Conservation (phyloP, 2,797 vertebrate genomes). For the Crax fasciolata region DNA sequence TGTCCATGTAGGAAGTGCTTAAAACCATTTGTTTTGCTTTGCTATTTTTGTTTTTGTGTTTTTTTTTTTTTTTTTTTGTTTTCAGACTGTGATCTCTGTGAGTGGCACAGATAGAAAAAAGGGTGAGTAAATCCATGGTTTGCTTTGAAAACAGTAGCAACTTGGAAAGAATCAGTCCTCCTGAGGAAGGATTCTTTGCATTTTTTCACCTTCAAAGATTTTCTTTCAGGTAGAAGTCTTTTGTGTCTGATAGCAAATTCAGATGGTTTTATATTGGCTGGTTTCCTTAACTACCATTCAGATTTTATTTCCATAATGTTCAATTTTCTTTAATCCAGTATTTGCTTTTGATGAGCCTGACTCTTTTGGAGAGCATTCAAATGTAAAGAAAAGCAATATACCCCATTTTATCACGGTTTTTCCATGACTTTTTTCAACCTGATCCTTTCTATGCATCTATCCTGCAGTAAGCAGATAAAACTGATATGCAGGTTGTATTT, state of each 20-base stretch:
- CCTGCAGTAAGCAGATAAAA: background rate
- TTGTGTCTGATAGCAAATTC: constrained; percentile 28
- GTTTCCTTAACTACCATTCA: background rate
- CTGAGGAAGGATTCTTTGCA: background rate
- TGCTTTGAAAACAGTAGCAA: background rate
- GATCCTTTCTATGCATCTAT: background rate
- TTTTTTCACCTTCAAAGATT: background rate
- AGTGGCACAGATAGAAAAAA: background rate
- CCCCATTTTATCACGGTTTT: background rate
- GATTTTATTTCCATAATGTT: constrained; percentile 43
- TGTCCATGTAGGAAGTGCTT: background rate
- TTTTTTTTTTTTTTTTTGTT: background rate
- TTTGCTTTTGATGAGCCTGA: constrained; percentile 41
- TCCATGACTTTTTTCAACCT: background rate
- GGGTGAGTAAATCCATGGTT: background rate
- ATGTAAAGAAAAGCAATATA: constrained; percentile 29
- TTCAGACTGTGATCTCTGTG: background rate
- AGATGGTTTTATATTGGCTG: constrained; percentile 30
- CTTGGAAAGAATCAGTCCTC: background rate
- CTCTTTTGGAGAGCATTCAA: constrained; percentile 34
- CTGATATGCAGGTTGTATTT: background rate
- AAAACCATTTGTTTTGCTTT: background rate
- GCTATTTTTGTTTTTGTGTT: background rate
- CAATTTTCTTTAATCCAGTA: background rate
- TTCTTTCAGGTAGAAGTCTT: constrained; percentile 15